A percentile compares a stretch with the other conserved stretches of the same genome.
phyloP scores from a whole-genome alignment of 2,797 vertebrate species.

The Gallirallus australis region DNA sequence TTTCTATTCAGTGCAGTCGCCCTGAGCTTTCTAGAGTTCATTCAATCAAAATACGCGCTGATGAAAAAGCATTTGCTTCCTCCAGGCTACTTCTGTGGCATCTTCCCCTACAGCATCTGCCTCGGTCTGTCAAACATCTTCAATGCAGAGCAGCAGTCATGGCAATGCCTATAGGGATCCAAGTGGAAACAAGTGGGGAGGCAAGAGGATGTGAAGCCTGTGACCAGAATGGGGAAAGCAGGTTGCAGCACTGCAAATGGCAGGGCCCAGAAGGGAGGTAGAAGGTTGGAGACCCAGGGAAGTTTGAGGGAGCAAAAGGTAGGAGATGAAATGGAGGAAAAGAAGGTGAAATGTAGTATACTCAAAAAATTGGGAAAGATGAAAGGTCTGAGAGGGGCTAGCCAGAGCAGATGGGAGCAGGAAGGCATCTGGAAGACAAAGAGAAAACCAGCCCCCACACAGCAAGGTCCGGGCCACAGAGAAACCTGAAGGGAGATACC shows the following conservation, averaged over 20 bases:
- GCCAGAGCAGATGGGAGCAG: background rate
- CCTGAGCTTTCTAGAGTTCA: slow-evolving; percentile 1
- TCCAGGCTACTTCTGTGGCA: background rate
- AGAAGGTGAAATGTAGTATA: background rate
- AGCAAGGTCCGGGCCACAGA: fast-evolving
- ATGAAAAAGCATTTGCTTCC: slow-evolving; percentile 8
- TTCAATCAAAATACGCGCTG: background rate
- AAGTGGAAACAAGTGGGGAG: background rate
- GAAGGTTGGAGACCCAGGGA: background rate
- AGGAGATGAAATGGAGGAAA: background rate
- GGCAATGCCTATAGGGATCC: background rate
- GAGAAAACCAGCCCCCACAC: background rate
- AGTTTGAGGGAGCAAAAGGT: background rate
- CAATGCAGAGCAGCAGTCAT: background rate
- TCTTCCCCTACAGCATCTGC: background rate
- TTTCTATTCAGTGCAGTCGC: background rate
- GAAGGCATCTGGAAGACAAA: background rate
- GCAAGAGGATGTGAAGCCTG: background rate
- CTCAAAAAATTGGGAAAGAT: background rate
- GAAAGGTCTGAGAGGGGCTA: background rate
- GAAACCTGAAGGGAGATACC: background rate
- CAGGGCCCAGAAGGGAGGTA: background rate
- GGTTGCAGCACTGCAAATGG: background rate
- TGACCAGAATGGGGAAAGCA: fast-evolving
- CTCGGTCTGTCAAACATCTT: background rate